Evolutionary conservation across 2,797 vertebrate genomes (phyloP).

Genomic region (Peromyscus melanophrys): DNA sequence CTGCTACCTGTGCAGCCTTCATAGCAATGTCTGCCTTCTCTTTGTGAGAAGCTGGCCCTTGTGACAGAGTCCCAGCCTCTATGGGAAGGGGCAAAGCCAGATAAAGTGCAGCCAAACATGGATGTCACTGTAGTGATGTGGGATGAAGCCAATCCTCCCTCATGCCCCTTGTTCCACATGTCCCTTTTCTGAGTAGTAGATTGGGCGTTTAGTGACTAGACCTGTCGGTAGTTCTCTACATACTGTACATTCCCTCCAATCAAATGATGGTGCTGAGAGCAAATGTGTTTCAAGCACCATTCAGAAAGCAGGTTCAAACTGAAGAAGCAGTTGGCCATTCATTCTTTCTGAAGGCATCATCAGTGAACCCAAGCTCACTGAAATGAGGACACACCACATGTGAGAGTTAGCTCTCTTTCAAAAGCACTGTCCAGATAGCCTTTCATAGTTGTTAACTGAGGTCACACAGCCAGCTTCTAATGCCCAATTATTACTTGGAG

Average conservation of each 20-base stretch:
- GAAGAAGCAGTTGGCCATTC: neutral
- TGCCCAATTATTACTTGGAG: slow-evolving; percentile 23
- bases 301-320: neutral
- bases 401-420: neutral
- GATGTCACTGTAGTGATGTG: neutral
- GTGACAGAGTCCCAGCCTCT: neutral
- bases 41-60: neutral
- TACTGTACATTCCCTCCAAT: neutral
- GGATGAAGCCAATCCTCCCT: neutral
- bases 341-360: neutral
- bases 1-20: fast-evolving
- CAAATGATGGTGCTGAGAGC: neutral
- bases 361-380: neutral
- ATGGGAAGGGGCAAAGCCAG: neutral
- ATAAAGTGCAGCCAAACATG: neutral
- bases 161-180: neutral
- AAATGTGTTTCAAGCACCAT: neutral
- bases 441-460: slow-evolving; percentile 54
- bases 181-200: neutral
- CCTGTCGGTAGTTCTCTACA: neutral
- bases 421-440: slow-evolving; percentile 20
- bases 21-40: neutral
- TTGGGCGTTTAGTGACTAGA: neutral
- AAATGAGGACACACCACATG: neutral
- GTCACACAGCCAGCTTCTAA: slow-evolving; percentile 11